A percentile compares a stretch with the other conserved stretches of the same genome.
These are phyloP conservation scores for Drosophila auraria DNA, from an alignment of 1,140 invertebrate genomes.

Conservation along the genomic window DNA sequence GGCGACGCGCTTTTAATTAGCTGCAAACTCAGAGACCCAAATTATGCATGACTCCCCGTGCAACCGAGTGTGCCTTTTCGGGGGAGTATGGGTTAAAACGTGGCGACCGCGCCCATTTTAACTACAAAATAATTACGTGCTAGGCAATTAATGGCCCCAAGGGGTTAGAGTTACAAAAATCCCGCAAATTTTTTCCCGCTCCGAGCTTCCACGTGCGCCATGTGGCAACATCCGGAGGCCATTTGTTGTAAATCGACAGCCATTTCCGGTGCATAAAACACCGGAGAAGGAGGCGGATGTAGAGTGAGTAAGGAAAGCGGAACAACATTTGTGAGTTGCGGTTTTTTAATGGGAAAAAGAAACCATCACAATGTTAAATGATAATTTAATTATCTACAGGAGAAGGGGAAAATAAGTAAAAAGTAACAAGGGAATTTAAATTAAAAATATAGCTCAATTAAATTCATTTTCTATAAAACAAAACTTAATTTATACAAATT, in stretches of 20 bases:
- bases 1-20: constrained; percentile 79
- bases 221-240: constrained; percentile 79
- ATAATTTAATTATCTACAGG: constrained; percentile 53
- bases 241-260: constrained; percentile 81
- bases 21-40: constrained; percentile 73
- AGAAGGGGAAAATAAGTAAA: not conserved
- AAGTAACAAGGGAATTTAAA: not conserved
- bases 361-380: constrained; percentile 52
- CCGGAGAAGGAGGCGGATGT: not conserved
- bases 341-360: constrained; percentile 55
- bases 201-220: constrained; percentile 60
- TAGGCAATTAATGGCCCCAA: constrained; percentile 79
- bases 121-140: constrained; percentile 82
- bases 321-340: constrained; percentile 66
- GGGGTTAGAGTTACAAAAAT: constrained; percentile 68
- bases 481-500: not conserved
- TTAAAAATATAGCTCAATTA: not conserved
- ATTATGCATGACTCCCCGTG: constrained; percentile 68
- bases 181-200: constrained; percentile 29
- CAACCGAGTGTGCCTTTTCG: constrained; percentile 20
- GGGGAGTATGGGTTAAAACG: not conserved
- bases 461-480: not conserved
- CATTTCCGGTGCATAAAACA: constrained; percentile 69
- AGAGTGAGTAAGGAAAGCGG: constrained; percentile 7
- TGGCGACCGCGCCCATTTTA: constrained; percentile 66